Conservation (phyloP, 2,113 vertebrate species). For the Lophochroa leadbeateri region DNA sequence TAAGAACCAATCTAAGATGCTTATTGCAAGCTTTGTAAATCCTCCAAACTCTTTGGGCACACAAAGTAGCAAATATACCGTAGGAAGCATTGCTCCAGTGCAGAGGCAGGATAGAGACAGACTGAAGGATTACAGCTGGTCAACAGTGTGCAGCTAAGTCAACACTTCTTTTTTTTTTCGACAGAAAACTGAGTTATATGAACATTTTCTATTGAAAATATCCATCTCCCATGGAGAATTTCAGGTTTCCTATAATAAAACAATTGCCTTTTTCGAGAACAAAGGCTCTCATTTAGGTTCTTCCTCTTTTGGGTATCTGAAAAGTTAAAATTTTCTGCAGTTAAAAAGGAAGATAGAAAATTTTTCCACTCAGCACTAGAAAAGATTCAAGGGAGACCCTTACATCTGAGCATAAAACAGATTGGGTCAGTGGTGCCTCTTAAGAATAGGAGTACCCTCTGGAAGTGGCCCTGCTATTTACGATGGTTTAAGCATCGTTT, state of each 20-base stretch:
- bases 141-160: neutral
- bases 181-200: neutral
- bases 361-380: neutral
- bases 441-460: neutral
- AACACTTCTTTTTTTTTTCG: neutral
- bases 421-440: rapidly evolving
- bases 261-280: neutral
- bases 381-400: neutral
- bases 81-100: neutral
- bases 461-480: neutral
- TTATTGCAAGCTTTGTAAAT: neutral
- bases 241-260: neutral
- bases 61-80: neutral
- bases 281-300: neutral
- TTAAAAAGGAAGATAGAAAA: neutral
- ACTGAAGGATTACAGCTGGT: neutral
- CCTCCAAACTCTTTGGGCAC: neutral
- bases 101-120: neutral
- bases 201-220: neutral
- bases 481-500: neutral
- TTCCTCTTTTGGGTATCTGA: neutral
- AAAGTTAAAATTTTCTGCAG: neutral
- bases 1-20: neutral
- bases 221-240: neutral
- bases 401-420: neutral